phyloP scores from a whole-genome alignment of 2,888 invertebrate genomes.

The Keiferia lycopersicella region DNA sequence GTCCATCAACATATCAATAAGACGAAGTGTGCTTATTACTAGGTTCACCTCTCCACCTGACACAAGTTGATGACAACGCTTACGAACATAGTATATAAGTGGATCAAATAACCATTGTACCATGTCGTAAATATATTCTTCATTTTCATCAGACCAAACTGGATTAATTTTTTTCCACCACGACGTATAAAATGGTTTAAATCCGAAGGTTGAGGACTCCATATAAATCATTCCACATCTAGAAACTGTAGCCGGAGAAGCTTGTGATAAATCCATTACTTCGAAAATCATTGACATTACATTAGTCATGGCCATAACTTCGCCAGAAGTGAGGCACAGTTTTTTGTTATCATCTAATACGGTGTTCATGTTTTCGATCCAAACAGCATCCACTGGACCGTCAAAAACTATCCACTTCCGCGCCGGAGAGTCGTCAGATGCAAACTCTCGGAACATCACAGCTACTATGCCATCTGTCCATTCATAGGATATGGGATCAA shows the following conservation, averaged over 20 bases:
- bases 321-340: constrained; percentile 92
- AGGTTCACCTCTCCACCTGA: constrained; percentile 87
- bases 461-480: constrained; percentile 95
- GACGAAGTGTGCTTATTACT: constrained; percentile 85
- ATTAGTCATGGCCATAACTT: constrained; percentile 90
- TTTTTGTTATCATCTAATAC: constrained; percentile 94
- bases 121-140: constrained; percentile 81
- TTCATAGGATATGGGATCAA: constrained; percentile 95
- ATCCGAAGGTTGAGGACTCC: constrained; percentile 92
- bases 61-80: constrained; percentile 84
- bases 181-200: constrained; percentile 89
- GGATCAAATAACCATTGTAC: constrained; percentile 92
- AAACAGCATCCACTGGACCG: constrained; percentile 93
- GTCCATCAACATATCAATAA: constrained; percentile 89
- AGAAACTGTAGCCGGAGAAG: constrained; percentile 93
- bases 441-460: constrained; percentile 88
- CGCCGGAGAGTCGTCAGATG: constrained; percentile 86
- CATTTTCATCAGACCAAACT: constrained; percentile 83
- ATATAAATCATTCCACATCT: constrained; percentile 95
- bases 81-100: constrained; percentile 85
- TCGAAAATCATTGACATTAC: constrained; percentile 95
- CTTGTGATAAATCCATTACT: constrained; percentile 91
- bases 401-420: constrained; percentile 97
- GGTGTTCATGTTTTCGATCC: constrained; percentile 96
- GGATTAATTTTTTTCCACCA: constrained; percentile 87